These are phyloP conservation scores for Menidia beryllina DNA, from an alignment of 2,113 vertebrate species.

Conservation along the genomic window DNA sequence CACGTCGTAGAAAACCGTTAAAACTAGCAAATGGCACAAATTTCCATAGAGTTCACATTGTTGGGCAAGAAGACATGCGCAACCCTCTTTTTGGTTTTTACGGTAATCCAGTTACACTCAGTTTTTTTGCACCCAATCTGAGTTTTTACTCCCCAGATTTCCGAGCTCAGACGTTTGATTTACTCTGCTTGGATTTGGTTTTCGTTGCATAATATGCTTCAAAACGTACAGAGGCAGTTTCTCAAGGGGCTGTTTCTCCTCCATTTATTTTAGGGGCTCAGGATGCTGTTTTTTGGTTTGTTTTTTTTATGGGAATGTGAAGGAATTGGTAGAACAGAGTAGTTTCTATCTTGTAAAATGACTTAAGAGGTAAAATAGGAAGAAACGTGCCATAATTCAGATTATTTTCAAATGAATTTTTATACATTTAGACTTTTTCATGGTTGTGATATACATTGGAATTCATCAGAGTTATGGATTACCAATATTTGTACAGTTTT, in stretches of 20 bases:
- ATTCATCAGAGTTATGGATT: background rate
- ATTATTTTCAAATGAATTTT: background rate
- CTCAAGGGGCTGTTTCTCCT: slow-evolving; percentile 3
- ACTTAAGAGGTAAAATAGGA: background rate
- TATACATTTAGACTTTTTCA: background rate
- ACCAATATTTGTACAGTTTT: background rate
- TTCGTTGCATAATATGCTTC: slow-evolving; percentile 13
- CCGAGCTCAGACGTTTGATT: background rate
- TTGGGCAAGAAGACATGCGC: too few species aligned
- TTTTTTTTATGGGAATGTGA: background rate
- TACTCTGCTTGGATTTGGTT: background rate
- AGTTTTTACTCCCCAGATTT: background rate
- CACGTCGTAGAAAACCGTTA: background rate
- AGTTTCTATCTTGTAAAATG: background rate
- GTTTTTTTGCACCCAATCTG: too few species aligned
- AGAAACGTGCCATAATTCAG: background rate
- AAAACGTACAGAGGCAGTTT: background rate
- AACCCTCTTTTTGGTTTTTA: background rate
- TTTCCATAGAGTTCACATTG: background rate
- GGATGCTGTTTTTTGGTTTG: background rate
- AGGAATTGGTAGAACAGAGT: background rate
- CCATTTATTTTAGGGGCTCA: background rate
- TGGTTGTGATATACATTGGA: background rate
- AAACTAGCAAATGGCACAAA: background rate
- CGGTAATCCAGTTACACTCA: background rate